phyloP scores from a whole-genome alignment of 92 coral and sea anemone genomes.

The Pocillopora grandis region DNA sequence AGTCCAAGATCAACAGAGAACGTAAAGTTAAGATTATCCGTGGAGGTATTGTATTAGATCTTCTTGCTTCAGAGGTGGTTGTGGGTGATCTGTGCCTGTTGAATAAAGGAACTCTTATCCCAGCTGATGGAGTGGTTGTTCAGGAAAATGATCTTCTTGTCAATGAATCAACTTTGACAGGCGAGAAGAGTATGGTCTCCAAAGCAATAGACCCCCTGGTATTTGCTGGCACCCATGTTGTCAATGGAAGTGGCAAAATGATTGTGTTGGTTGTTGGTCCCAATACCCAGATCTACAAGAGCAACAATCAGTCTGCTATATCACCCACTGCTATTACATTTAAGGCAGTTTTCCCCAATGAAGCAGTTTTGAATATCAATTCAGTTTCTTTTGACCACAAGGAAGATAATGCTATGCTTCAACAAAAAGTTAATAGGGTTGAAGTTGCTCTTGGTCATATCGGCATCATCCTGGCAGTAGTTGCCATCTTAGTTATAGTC shows the following conservation, averaged over 20 bases:
- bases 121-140: constrained; percentile 92
- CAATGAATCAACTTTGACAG: constrained; percentile 75
- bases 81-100: constrained; percentile 94
- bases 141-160: constrained; percentile 81
- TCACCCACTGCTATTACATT: constrained; percentile 33
- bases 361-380: neutral
- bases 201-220: constrained; percentile 62
- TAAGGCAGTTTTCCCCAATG: constrained; percentile 21
- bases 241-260: constrained; percentile 90
- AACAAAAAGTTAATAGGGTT: constrained; percentile 84
- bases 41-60: constrained; percentile 46
- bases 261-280: constrained; percentile 84
- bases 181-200: constrained; percentile 51
- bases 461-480: constrained; percentile 71
- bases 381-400: constrained; percentile 39
- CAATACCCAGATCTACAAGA: constrained; percentile 48
- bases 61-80: constrained; percentile 62
- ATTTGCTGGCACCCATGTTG: constrained; percentile 89
- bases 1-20: constrained; percentile 67
- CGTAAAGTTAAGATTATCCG: constrained; percentile 81
- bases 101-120: constrained; percentile 83
- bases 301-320: constrained; percentile 31
- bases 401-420: constrained; percentile 64
- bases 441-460: constrained; percentile 80
- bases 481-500: constrained; percentile 81